Conservation (phyloP, 2,797 vertebrate species). For the Chiroxiphia lanceolata region DNA sequence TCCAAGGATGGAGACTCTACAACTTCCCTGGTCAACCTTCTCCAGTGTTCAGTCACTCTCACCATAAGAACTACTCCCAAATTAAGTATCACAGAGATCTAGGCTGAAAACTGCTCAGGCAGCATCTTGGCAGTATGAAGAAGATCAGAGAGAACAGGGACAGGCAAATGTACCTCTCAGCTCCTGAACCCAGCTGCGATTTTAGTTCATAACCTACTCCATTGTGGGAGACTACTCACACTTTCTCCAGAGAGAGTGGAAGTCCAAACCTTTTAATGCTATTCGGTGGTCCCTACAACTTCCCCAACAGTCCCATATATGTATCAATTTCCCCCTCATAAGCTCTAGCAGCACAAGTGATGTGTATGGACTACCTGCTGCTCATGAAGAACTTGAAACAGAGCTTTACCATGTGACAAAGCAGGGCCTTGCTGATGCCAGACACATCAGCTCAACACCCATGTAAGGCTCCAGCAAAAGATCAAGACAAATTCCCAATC, state of each 20-base stretch:
- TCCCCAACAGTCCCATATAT: too few species aligned
- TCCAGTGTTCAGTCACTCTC: not conserved
- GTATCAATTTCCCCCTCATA: rapidly evolving
- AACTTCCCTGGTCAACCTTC: not conserved
- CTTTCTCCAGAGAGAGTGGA: not conserved
- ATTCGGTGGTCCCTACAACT: not conserved
- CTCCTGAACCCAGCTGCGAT: not conserved
- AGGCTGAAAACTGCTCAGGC: not conserved
- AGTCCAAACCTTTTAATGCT: not conserved
- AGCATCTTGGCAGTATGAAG: not conserved
- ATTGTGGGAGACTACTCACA: not conserved
- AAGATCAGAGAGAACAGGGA: not conserved
- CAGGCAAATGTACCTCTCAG: not conserved
- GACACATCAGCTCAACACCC: not conserved
- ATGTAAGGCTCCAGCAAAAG: not conserved
- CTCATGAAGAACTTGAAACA: not conserved
- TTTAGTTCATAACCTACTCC: not conserved
- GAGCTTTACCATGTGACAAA: not conserved
- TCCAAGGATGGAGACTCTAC: not conserved
- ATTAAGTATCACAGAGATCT: not conserved
- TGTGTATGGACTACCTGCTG: not conserved
- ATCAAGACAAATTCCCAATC: not conserved
- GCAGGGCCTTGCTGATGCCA: not conserved
- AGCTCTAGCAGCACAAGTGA: not conserved
- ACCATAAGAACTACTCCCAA: not conserved